phyloP scores from a whole-genome alignment of 2,797 vertebrate species.

The Lepilemur ruficaudatus region DNA sequence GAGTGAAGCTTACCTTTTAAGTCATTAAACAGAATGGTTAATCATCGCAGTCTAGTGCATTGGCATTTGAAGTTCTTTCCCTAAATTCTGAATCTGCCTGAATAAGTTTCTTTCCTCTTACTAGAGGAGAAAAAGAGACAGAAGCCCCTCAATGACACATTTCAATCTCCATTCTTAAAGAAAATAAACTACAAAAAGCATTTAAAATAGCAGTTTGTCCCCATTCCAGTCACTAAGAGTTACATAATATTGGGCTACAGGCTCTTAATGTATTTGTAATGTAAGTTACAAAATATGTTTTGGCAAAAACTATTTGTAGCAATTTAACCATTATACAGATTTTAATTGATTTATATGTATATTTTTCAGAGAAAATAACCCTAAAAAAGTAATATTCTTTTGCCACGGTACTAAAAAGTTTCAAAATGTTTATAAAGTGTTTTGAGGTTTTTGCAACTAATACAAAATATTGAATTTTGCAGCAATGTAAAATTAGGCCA shows the following conservation, averaged over 20 bases:
- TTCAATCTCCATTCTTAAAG: neutral
- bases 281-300: neutral
- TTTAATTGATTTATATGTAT: neutral
- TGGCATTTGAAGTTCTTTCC: neutral
- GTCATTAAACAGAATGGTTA: neutral
- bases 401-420: neutral
- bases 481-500: neutral
- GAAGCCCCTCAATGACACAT: neutral
- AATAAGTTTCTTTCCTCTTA: neutral
- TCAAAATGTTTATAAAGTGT: slow-evolving; percentile 7
- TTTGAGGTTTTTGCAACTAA: slow-evolving; percentile 25
- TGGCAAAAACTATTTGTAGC: neutral
- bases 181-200: neutral
- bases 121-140: neutral
- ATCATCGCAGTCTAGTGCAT: neutral
- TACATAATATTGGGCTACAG: neutral
- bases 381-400: slow-evolving; percentile 1
- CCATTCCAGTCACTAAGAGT: neutral
- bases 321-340: neutral
- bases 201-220: neutral
- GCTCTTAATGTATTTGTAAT: neutral
- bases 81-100: neutral
- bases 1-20: neutral
- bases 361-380: neutral
- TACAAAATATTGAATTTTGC: neutral